phyloP scores from a whole-genome alignment of 2,888 invertebrate genomes.

The Cetonia aurata region DNA sequence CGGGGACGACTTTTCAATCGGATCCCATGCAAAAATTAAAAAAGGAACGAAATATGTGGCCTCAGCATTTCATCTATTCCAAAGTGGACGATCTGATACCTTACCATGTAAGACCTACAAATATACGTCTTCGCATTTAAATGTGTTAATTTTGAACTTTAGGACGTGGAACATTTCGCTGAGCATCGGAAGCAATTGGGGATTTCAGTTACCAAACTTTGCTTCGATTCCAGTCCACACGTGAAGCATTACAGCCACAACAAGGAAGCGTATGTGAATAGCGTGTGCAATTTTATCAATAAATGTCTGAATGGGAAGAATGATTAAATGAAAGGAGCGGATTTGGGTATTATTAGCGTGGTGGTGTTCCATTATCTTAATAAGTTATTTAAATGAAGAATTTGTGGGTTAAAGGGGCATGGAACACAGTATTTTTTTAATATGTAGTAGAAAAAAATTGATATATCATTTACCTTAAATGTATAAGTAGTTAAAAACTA shows the following conservation, averaged over 20 bases:
- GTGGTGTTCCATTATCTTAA: too few species aligned
- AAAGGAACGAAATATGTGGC: conserved; percentile 73
- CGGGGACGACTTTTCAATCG: conserved; percentile 65
- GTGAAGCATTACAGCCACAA: conserved; percentile 78
- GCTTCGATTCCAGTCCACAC: conserved; percentile 81
- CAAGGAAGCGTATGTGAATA: conserved; percentile 72
- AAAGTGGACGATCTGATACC: conserved; percentile 77
- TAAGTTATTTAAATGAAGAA: too few species aligned
- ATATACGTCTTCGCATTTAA: conserved; percentile 7
- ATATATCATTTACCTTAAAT: too few species aligned
- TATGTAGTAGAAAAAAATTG: too few species aligned
- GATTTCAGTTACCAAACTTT: conserved; percentile 72
- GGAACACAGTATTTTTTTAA: too few species aligned
- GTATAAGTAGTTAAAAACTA: too few species aligned
- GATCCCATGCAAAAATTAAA: conserved; percentile 72
- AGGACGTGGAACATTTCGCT: conserved; percentile 78
- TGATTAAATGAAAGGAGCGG: conserved; percentile 9
- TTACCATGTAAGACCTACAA: conserved; percentile 68
- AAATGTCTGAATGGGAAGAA: conserved; percentile 68
- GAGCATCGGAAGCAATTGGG: conserved; percentile 71
- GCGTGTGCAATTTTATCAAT: conserved; percentile 73
- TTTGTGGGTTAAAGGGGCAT: too few species aligned
- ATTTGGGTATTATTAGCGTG: too few species aligned
- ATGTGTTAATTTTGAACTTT: conserved; percentile 50
- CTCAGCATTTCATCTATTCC: conserved; percentile 81